These are phyloP conservation scores for Neogale vison DNA, from an alignment of 2,113 vertebrate genomes.

Conservation along the genomic window DNA sequence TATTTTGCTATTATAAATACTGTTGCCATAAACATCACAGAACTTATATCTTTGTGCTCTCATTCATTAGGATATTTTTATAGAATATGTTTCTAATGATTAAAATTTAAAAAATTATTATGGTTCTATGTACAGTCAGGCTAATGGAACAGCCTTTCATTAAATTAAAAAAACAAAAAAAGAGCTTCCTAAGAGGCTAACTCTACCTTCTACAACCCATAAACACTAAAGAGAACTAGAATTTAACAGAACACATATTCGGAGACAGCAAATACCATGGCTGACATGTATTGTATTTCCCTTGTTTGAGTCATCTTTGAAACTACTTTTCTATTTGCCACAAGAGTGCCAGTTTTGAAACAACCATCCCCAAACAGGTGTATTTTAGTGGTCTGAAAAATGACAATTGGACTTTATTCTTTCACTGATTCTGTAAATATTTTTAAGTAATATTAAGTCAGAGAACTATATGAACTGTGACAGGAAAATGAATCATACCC, in stretches of 20 bases:
- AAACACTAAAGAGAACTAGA: neutral
- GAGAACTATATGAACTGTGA: neutral
- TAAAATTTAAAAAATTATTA: neutral
- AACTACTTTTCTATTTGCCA: neutral
- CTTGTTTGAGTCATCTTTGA: neutral
- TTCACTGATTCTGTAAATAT: neutral
- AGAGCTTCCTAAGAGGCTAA: neutral
- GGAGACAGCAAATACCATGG: neutral
- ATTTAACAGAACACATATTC: neutral
- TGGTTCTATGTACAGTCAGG: neutral
- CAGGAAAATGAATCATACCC: neutral
- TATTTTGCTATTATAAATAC: neutral
- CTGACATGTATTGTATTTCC: neutral
- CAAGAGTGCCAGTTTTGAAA: neutral
- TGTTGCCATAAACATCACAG: neutral
- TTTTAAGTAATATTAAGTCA: neutral
- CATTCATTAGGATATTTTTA: neutral
- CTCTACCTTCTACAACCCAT: neutral
- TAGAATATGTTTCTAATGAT: neutral
- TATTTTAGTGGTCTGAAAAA: conserved; percentile 5
- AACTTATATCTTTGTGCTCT: neutral
- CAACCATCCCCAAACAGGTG: neutral
- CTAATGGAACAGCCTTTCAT: neutral
- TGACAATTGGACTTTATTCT: neutral
- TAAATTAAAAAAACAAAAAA: neutral